Evolutionary conservation across 92 coral and sea anemone genomes (phyloP), one percentile per base, ranked within the genome.

Genomic region (Phenganax subtilis): DNA sequence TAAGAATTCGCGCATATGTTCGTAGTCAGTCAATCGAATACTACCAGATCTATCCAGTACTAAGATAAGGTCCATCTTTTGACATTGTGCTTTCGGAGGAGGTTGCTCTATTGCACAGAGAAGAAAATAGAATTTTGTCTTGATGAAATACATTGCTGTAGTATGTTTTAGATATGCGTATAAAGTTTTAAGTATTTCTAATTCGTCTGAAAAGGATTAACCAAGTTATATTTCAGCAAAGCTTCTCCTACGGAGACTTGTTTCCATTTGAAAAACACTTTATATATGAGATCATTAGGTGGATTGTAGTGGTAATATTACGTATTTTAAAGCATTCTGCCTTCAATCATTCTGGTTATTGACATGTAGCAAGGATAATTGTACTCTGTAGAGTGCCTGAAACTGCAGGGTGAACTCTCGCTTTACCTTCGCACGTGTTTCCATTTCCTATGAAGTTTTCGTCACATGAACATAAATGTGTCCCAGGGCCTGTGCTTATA

Each of bases 1-100:
- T 73, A 73, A 55, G 62, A 73, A 73, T 3, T 53, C 8, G 29
- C 77, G 77, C 77, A 73, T 73, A 53, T 73, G 59, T 52, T 73
- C 59, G 62, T 51, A 73, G 58, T 53, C 58, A 54, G 60, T 15
- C 11, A 0, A 9, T 7, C 44, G 29, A 20, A 73, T 73, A 73
- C 77, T 73, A 29, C 58, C 11, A 27, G 77, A 73, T 54, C 77
- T 53, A 58, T 73, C 77, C 15, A 73, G 58, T 15, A 73, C 77
- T 27, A 73, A 7, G 44, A 73, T 73, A 25, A 73, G 59, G 20
- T 73, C 77, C 77, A 55, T 73, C 62, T 73, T 73, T 29, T 20
- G 29, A 55, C 77, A 68, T 68, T 28, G 8, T 30, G 54, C 53
- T 20, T 29, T n/a, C 53, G 11, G 15, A 68, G 53, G 54, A 10